Base-by-base conservation (phyloP, 2,888 invertebrate genomes). In the Leptinotarsa tumamoca region DNA sequence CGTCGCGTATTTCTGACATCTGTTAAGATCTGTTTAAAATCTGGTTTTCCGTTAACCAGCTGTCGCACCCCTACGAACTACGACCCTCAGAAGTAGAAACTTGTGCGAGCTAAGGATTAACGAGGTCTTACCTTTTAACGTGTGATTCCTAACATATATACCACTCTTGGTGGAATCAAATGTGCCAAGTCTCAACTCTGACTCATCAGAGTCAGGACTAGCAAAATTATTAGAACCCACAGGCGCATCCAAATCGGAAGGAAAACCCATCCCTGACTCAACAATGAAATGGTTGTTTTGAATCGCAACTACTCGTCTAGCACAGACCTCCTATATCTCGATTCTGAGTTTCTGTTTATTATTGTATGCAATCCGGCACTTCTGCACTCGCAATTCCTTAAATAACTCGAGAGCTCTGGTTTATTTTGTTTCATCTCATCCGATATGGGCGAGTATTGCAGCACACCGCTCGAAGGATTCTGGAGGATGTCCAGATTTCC, bases 371-470 rank as follows among this genome's bases (percentile, higher is more conserved):
- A 63, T 63, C 33, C n/a, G 27, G n/a, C 4, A 1, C 17, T n/a
- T 63, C 63, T 61, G 63, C 43, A 10, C 27, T 15, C 13, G 63
- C 63, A 43, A 63, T 33, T 63, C 63, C 63, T 43, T 63, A 63
- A 63, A 63, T 63, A 63, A 43, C 63, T 63, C 63, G 63, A 33
- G 10, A 17, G 33, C 43, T 33, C 63, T 63, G 63, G 63, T 5
- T 63, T 63, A 63, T 63, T 63, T 63, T 63, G 17, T 43, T 63
- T 58, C 58, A 58, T 58, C 63, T 63, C 58, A 15, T 58, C 43
- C 43, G 63, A 33, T 63, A 63, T 63, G 63, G 63, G 27, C 15
- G 27, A 27, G 63, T 63, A 43, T 63, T 63, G 63, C 63, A 7
- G 63, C 27, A 63, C n/a, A 43, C 7, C 10, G 33, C 18, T 63